Conservation (phyloP, 2,113 vertebrate genomes). For the Tetrax tetrax region DNA sequence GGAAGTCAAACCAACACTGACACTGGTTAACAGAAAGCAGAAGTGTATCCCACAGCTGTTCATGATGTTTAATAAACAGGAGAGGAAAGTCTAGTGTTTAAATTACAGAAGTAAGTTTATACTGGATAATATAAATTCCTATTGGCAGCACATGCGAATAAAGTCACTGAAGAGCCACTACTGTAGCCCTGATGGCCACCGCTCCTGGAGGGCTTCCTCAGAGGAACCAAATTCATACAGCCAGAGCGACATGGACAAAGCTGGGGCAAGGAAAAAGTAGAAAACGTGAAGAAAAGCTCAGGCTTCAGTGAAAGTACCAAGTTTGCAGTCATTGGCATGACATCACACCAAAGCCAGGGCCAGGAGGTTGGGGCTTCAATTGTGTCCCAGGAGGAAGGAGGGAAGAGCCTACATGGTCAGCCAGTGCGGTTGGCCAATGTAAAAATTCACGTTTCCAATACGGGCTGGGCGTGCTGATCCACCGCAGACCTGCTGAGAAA, state of each 20-base stretch:
- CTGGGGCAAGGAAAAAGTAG: background rate
- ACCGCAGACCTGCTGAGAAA: background rate
- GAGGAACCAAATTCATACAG: background rate
- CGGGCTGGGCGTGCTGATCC: accelerated
- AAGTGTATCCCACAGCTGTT: background rate
- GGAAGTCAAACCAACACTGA: background rate
- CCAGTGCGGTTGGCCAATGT: accelerated
- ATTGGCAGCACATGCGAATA: background rate
- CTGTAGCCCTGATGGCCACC: background rate
- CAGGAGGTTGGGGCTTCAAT: background rate
- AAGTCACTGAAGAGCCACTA: background rate
- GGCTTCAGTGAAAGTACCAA: background rate
- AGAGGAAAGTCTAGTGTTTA: background rate
- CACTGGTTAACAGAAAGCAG: background rate
- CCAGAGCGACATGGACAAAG: background rate
- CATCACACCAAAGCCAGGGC: background rate
- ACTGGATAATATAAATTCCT: background rate
- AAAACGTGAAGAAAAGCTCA: background rate
- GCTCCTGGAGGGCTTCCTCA: background rate
- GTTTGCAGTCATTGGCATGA: background rate
- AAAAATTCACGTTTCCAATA: background rate
- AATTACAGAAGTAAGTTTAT: background rate
- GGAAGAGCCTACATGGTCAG: background rate
- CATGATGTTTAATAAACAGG: background rate
- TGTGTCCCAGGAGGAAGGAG: background rate